Evolutionary conservation across 2,888 invertebrate genomes (phyloP).

Genomic region (Flabesymbios commensalis): DNA sequence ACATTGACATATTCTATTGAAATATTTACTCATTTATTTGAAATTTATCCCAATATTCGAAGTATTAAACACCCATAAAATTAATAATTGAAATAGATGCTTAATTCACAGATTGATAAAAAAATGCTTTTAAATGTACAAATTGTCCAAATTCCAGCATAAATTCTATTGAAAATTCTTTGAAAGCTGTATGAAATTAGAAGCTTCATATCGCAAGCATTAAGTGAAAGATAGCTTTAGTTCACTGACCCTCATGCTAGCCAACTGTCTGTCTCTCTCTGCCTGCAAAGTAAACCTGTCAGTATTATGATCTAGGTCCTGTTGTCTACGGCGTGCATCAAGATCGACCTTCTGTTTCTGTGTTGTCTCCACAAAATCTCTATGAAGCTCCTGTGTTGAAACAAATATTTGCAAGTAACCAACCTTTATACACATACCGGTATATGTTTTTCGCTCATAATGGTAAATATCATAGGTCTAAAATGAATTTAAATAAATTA

Average conservation of each 20-base stretch:
- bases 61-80: too few relatives aligned
- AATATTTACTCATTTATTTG: too few relatives aligned
- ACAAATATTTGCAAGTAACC: too few relatives aligned
- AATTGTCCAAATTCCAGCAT: not conserved
- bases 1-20: too few relatives aligned
- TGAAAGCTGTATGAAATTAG: not conserved
- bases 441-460: too few relatives aligned
- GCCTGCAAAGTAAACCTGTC: constrained; percentile 41
- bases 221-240: not conserved
- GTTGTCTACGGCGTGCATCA: constrained; percentile 48
- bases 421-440: too few relatives aligned
- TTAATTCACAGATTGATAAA: too few relatives aligned
- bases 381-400: constrained; percentile 45
- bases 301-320: constrained; percentile 48
- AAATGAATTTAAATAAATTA: too few relatives aligned
- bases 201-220: not conserved
- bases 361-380: constrained; percentile 45
- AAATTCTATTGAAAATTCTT: not conserved
- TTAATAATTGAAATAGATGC: too few relatives aligned
- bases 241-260: not conserved
- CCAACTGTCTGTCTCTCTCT: constrained; percentile 43
- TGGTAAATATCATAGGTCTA: too few relatives aligned
- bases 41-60: too few relatives aligned
- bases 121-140: not conserved
- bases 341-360: constrained; percentile 47